These are phyloP conservation scores for Thunnus thynnus DNA, from an alignment of 2,113 vertebrate species.

Conservation along the genomic window DNA sequence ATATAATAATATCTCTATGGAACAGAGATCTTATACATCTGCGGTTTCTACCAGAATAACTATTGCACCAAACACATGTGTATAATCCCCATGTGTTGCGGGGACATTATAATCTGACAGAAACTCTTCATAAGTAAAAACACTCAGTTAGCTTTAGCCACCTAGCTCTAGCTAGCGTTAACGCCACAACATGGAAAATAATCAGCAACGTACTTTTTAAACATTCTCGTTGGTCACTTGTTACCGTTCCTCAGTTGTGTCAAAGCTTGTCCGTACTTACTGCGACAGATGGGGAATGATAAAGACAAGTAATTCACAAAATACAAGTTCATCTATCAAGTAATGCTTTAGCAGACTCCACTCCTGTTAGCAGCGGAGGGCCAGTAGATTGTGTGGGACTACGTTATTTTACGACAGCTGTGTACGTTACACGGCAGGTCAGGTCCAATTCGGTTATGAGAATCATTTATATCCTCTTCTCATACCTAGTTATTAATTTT, in stretches of 20 bases:
- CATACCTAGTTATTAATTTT: background rate
- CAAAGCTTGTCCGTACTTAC: background rate
- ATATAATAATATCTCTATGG: no score
- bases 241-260: constrained; percentile 9
- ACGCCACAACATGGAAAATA: constrained; percentile 18
- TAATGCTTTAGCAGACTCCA: constrained; percentile 35
- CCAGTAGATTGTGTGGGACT: background rate
- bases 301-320: constrained; percentile 16
- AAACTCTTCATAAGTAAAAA: no score
- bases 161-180: constrained; percentile 37
- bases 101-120: no score
- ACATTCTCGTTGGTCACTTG: constrained; percentile 78
- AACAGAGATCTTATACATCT: no score
- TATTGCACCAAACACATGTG: no score
- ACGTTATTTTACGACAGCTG: constrained; percentile 70
- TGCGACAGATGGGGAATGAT: background rate
- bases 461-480: background rate
- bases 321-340: constrained; percentile 24
- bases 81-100: no score
- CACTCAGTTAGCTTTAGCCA: constrained; percentile 52
- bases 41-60: no score
- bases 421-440: constrained; percentile 27
- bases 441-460: background rate
- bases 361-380: constrained; percentile 58
- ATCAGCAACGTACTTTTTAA: constrained; percentile 85